A percentile compares a stretch with the other conserved stretches of the same genome.
Evolutionary conservation across 2,888 invertebrate species (phyloP).

Genomic region (Diplazon laetatorius): DNA sequence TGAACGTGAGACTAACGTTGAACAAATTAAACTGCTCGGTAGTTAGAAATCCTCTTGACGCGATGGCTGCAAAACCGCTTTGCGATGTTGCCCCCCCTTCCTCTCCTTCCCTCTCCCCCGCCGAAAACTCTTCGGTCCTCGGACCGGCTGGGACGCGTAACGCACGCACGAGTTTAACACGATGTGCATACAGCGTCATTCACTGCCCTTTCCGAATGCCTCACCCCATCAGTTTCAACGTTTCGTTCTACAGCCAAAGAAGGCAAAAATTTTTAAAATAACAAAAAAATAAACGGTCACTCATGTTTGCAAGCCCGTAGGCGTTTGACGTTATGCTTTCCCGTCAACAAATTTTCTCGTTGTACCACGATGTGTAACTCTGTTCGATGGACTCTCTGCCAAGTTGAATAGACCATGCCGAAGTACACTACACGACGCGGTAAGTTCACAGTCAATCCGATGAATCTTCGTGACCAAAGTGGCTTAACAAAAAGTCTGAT

Average conservation of each 20-base stretch:
- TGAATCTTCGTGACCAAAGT: too few relatives aligned
- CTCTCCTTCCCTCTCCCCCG: too few relatives aligned
- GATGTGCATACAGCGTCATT: constrained; percentile 12
- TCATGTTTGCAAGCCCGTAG: neutral
- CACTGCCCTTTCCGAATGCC: constrained; percentile 16
- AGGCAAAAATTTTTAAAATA: neutral
- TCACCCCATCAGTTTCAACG: constrained; percentile 32
- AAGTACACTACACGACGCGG: too few relatives aligned
- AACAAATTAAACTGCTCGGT: constrained; percentile 36
- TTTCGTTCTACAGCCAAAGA: constrained; percentile 21
- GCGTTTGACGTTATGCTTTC: constrained; percentile 45
- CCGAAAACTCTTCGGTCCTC: too few relatives aligned
- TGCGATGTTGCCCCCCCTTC: neutral
- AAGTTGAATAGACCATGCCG: neutral
- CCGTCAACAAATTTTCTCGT: constrained; percentile 29
- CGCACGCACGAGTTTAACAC: constrained; percentile 2
- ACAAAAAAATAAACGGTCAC: neutral
- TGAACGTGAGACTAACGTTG: constrained; percentile 3
- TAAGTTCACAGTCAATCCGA: neutral
- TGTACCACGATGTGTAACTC: constrained; percentile 15
- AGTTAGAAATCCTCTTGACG: constrained; percentile 26
- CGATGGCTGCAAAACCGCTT: constrained; percentile 15
- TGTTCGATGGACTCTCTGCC: constrained; percentile 3
- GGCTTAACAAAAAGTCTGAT: too few relatives aligned
- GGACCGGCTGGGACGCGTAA: constrained; percentile 4